These are phyloP conservation scores for Lasioglossum marginatum DNA, from an alignment of 2,888 invertebrate species.

Conservation along the genomic window DNA sequence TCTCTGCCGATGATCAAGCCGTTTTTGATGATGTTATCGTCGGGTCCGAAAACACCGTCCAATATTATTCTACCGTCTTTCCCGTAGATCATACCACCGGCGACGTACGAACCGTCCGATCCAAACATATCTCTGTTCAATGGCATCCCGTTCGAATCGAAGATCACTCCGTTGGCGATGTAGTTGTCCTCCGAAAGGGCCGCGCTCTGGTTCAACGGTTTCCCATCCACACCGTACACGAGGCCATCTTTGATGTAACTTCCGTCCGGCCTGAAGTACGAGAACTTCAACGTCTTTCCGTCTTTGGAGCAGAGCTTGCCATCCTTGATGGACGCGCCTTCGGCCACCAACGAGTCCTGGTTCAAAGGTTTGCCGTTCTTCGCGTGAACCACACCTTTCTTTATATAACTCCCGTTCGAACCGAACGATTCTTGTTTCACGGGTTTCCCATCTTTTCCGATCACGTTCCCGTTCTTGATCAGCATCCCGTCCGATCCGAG, in stretches of 20 bases:
- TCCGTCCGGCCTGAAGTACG: constrained; percentile 81
- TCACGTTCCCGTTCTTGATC: constrained; percentile 77
- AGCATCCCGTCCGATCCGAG: constrained; percentile 77
- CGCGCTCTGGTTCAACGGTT: constrained; percentile 76
- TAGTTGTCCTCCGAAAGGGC: constrained; percentile 79
- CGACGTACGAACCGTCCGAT: constrained; percentile 81
- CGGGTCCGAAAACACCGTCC: constrained; percentile 80
- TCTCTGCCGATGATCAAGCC: constrained; percentile 80
- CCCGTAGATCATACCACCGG: constrained; percentile 77
- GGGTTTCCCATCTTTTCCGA: constrained; percentile 79
- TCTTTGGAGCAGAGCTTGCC: constrained; percentile 79
- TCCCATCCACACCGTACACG: constrained; percentile 79
- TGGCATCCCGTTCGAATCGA: constrained; percentile 75
- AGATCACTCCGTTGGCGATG: constrained; percentile 80
- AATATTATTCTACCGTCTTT: constrained; percentile 78
- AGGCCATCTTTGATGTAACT: constrained; percentile 81
- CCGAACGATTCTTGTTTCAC: constrained; percentile 80
- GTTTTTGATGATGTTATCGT: constrained; percentile 80
- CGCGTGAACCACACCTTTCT: constrained; percentile 75
- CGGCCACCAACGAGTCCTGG: constrained; percentile 81
- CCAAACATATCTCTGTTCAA: constrained; percentile 78
- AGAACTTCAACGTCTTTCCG: constrained; percentile 78
- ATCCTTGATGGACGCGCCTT: constrained; percentile 79
- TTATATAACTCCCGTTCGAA: constrained; percentile 77
- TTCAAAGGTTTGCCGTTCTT: constrained; percentile 80